Evolutionary conservation across 1,140 invertebrate species (phyloP).

Genomic region (Neuroterus valhalla): DNA sequence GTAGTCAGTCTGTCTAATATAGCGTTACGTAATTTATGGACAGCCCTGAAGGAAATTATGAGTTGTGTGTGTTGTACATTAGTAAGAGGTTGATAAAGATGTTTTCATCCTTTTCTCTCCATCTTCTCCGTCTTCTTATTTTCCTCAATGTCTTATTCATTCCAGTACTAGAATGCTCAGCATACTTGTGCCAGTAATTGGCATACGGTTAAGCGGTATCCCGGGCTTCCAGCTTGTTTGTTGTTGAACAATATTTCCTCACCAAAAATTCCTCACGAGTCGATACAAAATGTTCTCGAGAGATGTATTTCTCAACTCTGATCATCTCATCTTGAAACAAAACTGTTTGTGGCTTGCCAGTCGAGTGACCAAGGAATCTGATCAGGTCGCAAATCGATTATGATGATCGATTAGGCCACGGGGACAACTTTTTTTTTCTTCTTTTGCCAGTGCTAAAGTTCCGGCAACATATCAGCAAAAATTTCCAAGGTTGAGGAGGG

Average conservation of each 20-base stretch:
- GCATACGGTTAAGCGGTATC: not conserved
- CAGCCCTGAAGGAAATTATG: not conserved
- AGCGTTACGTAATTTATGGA: too few species aligned
- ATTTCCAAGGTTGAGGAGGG: conserved; percentile 2
- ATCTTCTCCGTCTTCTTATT: not conserved
- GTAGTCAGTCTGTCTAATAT: too few species aligned
- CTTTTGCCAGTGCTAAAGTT: not conserved
- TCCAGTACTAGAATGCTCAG: not conserved
- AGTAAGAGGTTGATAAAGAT: not conserved
- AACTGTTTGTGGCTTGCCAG: conserved; percentile 12
- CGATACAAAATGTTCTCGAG: too few species aligned
- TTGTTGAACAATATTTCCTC: too few species aligned
- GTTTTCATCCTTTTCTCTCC: not conserved
- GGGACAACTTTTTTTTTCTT: conserved; percentile 1
- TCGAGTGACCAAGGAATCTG: conserved; percentile 10
- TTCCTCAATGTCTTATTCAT: conserved; percentile 13
- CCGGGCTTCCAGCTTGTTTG: too few species aligned
- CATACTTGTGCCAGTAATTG: not conserved
- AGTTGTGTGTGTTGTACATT: not conserved
- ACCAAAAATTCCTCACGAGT: too few species aligned
- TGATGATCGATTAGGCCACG: conserved; percentile 27
- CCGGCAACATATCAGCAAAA: conserved; percentile 26
- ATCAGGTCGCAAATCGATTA: conserved; percentile 20
- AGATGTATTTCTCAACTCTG: too few species aligned
- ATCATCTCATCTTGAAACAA: too few species aligned